phyloP scores from a whole-genome alignment of 2,797 vertebrate genomes.

The Aulostomus chinensis region DNA sequence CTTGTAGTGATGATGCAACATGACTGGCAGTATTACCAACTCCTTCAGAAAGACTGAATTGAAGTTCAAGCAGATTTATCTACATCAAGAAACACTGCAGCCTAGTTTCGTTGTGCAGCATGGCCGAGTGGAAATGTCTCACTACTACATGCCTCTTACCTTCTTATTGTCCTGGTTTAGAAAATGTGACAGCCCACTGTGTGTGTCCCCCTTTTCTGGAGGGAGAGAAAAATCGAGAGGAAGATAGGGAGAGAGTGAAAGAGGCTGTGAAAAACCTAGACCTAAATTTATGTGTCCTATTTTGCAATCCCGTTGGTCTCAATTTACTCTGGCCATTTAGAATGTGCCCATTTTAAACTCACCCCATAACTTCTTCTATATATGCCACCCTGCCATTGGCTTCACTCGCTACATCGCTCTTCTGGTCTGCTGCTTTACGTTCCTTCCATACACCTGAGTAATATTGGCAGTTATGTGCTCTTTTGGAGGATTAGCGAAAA shows the following conservation, averaged over 20 bases:
- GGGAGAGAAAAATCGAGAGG: conserved; percentile 6
- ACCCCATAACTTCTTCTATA: conserved; percentile 54
- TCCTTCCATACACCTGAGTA: conserved; percentile 7
- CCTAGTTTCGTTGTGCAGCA: neutral
- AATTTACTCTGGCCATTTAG: conserved; percentile 70
- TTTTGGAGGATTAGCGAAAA: conserved; percentile 1
- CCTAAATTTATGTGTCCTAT: conserved; percentile 80
- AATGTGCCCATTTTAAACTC: conserved; percentile 67
- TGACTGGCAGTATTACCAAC: neutral
- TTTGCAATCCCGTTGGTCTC: conserved; percentile 73
- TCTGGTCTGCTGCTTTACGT: conserved; percentile 8
- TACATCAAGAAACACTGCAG: neutral
- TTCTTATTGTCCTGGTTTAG: conserved; percentile 70
- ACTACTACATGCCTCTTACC: conserved; percentile 18
- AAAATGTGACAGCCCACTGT: conserved; percentile 50
- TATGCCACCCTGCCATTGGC: neutral
- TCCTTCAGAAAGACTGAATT: neutral
- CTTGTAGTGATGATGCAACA: neutral
- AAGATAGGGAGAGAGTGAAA: conserved; percentile 15
- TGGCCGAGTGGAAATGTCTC: conserved; percentile 9
- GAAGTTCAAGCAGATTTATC: neutral
- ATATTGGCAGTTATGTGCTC: conserved; percentile 1
- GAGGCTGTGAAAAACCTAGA: conserved; percentile 45
- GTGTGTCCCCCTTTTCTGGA: conserved; percentile 56
- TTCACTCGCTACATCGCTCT: conserved; percentile 25